These are phyloP conservation scores for Heliothis virescens DNA, from an alignment of 1,140 invertebrate genomes.

Conservation along the genomic window DNA sequence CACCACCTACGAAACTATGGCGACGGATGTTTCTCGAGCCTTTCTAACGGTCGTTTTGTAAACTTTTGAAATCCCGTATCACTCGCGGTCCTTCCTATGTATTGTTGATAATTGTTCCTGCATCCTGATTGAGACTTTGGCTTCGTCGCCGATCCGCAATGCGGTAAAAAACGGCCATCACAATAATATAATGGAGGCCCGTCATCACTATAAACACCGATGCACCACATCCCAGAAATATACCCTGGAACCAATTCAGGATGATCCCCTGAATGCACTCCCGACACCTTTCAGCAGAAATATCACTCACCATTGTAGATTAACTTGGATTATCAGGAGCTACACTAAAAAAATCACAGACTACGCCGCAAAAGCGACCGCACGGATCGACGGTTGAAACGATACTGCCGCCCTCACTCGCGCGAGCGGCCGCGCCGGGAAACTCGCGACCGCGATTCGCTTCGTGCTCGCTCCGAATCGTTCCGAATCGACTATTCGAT, in stretches of 20 bases:
- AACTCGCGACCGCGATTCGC: conserved; percentile 81
- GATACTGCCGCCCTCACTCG: conserved; percentile 87
- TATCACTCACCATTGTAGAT: conserved; percentile 88
- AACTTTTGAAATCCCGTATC: conserved; percentile 23
- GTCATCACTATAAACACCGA: conserved; percentile 86
- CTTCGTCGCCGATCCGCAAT: conserved; percentile 79
- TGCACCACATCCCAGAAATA: conserved; percentile 82
- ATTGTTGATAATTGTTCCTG: conserved; percentile 8
- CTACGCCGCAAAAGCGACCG: conserved; percentile 85
- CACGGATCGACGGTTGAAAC: conserved; percentile 85
- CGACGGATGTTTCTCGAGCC: conserved; percentile 75
- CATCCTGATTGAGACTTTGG: conserved; percentile 54
- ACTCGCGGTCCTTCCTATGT: conserved; percentile 31
- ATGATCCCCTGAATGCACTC: conserved; percentile 72
- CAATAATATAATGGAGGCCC: conserved; percentile 86
- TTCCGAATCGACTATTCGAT: conserved; percentile 82
- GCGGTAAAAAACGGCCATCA: conserved; percentile 86
- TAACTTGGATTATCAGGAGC: conserved; percentile 86
- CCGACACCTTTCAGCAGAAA: conserved; percentile 78
- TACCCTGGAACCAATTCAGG: conserved; percentile 61
- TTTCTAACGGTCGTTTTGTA: conserved; percentile 59
- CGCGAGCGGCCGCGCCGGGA: conserved; percentile 82
- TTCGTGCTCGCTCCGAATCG: conserved; percentile 79
- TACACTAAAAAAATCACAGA: conserved; percentile 86
- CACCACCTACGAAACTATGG: conserved; percentile 82